Evolutionary conservation across 2,888 invertebrate species (phyloP).

Genomic region (Podotricha telesiphe): DNA sequence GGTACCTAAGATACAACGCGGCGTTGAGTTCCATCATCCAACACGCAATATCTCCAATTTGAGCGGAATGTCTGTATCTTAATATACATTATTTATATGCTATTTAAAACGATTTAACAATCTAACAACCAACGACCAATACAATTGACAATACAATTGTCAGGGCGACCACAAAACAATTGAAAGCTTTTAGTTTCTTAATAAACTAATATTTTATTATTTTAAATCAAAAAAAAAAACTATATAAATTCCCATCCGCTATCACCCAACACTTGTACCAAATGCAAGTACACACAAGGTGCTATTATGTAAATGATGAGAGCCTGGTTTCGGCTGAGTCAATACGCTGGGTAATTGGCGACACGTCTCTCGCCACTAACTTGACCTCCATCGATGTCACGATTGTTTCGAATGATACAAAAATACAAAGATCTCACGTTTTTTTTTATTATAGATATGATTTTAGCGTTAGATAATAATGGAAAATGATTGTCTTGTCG

Average conservation of each 20-base stretch:
- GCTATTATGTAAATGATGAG: constrained; percentile 84
- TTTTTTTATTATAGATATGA: constrained; percentile 14
- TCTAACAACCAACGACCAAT: no score
- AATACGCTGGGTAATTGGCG: constrained; percentile 79
- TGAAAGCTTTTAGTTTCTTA: no score
- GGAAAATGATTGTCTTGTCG: background rate
- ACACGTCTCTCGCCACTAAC: constrained; percentile 62
- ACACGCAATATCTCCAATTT: no score
- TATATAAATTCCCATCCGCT: constrained; percentile 32
- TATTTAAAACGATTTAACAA: no score
- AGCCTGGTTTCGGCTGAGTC: constrained; percentile 80
- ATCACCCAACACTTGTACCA: constrained; percentile 49
- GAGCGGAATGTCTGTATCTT: no score
- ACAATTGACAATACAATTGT: no score
- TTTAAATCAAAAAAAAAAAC: no score
- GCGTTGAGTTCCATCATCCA: no score
- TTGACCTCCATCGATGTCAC: constrained; percentile 58
- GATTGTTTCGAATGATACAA: constrained; percentile 36
- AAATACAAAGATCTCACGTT: constrained; percentile 35
- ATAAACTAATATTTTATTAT: no score
- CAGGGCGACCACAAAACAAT: no score
- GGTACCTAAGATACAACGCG: no score
- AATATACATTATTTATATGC: no score
- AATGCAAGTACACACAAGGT: constrained; percentile 62
- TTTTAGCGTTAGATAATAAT: background rate